Base-by-base conservation (phyloP, 2,888 invertebrate species). In the Drosophila longiperda region DNA sequence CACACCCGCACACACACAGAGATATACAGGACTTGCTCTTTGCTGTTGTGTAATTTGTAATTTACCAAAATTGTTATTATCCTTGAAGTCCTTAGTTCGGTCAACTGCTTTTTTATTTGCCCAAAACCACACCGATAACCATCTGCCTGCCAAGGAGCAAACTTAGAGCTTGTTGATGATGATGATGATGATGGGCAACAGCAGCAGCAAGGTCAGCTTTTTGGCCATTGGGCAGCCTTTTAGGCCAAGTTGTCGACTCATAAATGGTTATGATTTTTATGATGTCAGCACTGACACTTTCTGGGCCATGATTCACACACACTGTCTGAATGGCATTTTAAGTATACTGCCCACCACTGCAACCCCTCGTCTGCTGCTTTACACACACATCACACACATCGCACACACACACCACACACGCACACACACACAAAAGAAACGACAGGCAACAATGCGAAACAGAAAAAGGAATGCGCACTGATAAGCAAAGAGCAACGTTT, bases 251-350 rank as follows among this genome's bases (percentile, higher is more conserved):
- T 71, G 78, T 66, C 26, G 63, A 55, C 38, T 55, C 65, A 71
- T 88, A 78, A 85, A 85, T 82, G 88, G 73, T 88, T 85, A 85
- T 88, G 88, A 88, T 88, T 85, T 87, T 85, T 88, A 85, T 88
- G 87, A 80, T 73, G 75, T 49, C 66, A 72, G 70, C 67, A 15
- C 78, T 73, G 68, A 86, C 88, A 88, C 79, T 78, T 82, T 87
- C 55, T 45, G 63, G 67, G 58, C 66, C 78, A 78, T 83, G 86
- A 83, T 58, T 84, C 86, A 87, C 73, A 71, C 38, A 48, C 54
- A 38, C 4, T 42, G 57, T 4, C 34, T 48, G 58, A 29, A 62
- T 70, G 76, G 33, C 70, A 62, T 64, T 73, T 68, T 33, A 38
- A 60, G 71, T 57, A 29, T 50, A 33, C 11, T 38, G 53, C 42